Base-by-base conservation (phyloP, 35 echinoderm and acorn worm species). In the Amphiura filiformis region DNA sequence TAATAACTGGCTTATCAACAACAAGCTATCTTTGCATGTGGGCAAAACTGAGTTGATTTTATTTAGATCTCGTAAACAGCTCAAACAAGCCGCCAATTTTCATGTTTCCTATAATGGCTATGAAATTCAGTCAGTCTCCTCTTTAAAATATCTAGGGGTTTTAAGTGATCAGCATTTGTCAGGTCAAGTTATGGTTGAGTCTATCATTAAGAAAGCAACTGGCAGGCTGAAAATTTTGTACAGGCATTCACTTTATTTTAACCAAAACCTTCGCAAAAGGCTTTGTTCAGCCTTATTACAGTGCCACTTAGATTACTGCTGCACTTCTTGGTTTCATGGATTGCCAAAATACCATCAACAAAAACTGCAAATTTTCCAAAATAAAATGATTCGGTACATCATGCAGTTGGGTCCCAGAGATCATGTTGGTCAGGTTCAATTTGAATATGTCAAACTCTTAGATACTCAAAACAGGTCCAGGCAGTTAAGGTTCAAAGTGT, bases 81-180 rank as follows among this genome's bases (percentile, higher is more conserved):
- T n/a, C 61, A n/a, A 70, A 70, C 26, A 11, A 70, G 9, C 61
- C 61, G 61, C 61, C 61, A 70, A 70, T 70, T 70, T 70, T 70
- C 61, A 70, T 70, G 61, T 70, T 70, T 70, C 61, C 61, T 70
- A 70, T 70, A 70, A 70, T 70, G 61, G 61, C 61, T 70, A 70
- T 70, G 61, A 70, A 5, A 70, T 70, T 30, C 61, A 70, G 26
- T 23, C 61, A 11, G 26, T 70, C 28, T 70, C 61, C 61, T 70
- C 61, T 13, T 70, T 70, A 70, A 70, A 70, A 70, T 70, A 70
- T n/a, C 61, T 70, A 13, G 26, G 61, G 61, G 61, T 70, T 30
- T 70, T 70, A 70, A 70, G 7, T 70, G 61, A 70, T 70, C 61
- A 70, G 26, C 61, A 70, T 70, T 70, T 70, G 61, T 70, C 61